These are phyloP conservation scores for Morpho deidamia DNA, from an alignment of 2,888 invertebrate species.

Conservation along the genomic window DNA sequence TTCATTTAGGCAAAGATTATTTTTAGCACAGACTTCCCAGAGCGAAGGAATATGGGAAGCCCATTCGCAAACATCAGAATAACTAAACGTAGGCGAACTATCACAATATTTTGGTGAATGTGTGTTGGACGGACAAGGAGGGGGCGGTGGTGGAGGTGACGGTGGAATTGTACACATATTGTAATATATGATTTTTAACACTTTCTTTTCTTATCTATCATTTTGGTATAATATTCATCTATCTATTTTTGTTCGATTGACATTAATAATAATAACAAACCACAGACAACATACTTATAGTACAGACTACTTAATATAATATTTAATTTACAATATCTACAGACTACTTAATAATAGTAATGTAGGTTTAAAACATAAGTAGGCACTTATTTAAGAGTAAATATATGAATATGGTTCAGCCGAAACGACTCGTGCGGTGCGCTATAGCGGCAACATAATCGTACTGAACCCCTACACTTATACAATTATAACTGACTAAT, in stretches of 20 bases:
- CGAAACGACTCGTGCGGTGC: no score
- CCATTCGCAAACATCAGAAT: constrained; percentile 74
- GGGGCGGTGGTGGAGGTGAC: constrained; percentile 34
- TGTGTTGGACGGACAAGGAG: constrained; percentile 25
- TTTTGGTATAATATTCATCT: not conserved
- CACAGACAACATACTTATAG: not conserved
- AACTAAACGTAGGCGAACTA: constrained; percentile 21
- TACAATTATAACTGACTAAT: no score
- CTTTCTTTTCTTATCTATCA: constrained; percentile 11
- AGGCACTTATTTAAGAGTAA: no score
- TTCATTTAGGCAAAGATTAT: constrained; percentile 66
- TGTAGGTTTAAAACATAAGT: no score
- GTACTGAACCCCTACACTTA: no score
- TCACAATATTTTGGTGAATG: constrained; percentile 14
- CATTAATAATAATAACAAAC: constrained; percentile 2
- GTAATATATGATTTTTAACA: constrained; percentile 1
- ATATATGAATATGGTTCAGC: no score
- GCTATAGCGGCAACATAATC: no score
- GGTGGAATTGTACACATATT: constrained; percentile 50
- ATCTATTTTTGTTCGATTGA: no score
- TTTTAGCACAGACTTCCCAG: constrained; percentile 76
- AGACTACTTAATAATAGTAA: no score
- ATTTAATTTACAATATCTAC: no score
- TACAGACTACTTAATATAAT: no score
- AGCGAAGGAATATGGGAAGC: constrained; percentile 75